A percentile compares a stretch with the other conserved stretches of the same genome.
These are phyloP conservation scores for Dromococcyx pavoninus DNA, from an alignment of 2,797 vertebrate species.

Conservation along the genomic window DNA sequence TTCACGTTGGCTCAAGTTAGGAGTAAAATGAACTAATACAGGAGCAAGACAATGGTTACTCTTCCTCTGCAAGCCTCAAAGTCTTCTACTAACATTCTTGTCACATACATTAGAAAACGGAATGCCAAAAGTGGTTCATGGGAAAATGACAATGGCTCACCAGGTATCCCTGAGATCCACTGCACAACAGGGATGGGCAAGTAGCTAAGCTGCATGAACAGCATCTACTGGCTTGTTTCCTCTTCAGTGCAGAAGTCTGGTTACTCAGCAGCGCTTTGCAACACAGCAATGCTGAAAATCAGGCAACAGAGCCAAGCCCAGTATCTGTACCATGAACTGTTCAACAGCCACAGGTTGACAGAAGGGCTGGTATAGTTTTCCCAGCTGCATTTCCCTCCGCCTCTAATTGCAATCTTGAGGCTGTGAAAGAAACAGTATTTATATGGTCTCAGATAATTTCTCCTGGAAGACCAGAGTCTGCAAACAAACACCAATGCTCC, in stretches of 20 bases:
- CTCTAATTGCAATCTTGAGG: background rate
- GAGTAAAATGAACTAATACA: background rate
- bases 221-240: background rate
- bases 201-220: background rate
- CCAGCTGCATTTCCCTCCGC: background rate
- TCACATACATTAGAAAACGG: background rate
- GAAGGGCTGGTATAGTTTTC: background rate
- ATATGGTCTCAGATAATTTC: background rate
- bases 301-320: background rate
- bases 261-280: background rate
- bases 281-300: background rate
- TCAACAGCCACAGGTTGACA: background rate
- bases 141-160: background rate
- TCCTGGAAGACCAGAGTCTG: background rate
- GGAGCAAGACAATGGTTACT: background rate
- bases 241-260: background rate
- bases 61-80: background rate
- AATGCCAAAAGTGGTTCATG: background rate
- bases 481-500: background rate
- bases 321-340: background rate
- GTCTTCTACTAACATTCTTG: background rate
- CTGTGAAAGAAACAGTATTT: background rate
- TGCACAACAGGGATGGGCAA: background rate
- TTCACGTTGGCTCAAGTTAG: background rate
- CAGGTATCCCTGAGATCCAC: background rate